Percentiles rank a stretch among this genome's conserved stretches.
phyloP scores from a whole-genome alignment of 2,888 invertebrate genomes.

The Trichacis sp. region DNA sequence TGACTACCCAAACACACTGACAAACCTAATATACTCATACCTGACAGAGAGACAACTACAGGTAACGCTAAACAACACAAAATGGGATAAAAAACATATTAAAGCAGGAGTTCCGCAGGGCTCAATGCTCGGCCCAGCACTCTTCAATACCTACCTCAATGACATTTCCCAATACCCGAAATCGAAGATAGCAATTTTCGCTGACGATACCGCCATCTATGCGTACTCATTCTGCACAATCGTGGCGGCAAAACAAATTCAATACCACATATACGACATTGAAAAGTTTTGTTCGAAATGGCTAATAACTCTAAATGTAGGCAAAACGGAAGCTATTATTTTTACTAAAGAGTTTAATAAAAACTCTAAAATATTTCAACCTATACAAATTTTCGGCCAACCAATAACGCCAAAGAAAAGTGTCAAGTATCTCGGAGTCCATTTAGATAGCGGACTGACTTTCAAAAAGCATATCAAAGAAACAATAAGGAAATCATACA shows the following conservation, averaged over 20 bases:
- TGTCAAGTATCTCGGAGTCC: slow-evolving; percentile 46
- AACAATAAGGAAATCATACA: slow-evolving; percentile 32
- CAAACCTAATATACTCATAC: slow-evolving; percentile 49
- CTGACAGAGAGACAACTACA: slow-evolving; percentile 39
- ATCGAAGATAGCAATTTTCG: slow-evolving; percentile 26
- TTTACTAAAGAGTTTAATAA: slow-evolving; percentile 17
- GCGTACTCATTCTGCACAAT: slow-evolving; percentile 24
- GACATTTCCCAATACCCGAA: slow-evolving; percentile 27
- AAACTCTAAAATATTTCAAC: slow-evolving; percentile 22
- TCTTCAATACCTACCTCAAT: slow-evolving; percentile 47
- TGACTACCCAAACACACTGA: slow-evolving; percentile 40
- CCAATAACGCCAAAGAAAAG: neutral
- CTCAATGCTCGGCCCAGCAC: slow-evolving; percentile 40
- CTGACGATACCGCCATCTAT: slow-evolving; percentile 30
- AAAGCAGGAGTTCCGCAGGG: slow-evolving; percentile 33
- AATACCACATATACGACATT: slow-evolving; percentile 17
- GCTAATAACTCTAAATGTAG: slow-evolving; percentile 25
- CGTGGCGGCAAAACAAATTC: slow-evolving; percentile 30
- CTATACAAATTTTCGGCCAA: slow-evolving; percentile 18
- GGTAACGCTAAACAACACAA: slow-evolving; percentile 34
- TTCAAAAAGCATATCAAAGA: slow-evolving; percentile 39
- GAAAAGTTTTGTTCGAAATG: slow-evolving; percentile 28
- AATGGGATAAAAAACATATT: neutral
- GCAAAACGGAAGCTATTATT: slow-evolving; percentile 27
- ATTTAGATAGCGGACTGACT: slow-evolving; percentile 35